phyloP scores from a whole-genome alignment of 2,797 vertebrate genomes.

The Fratercula arctica region DNA sequence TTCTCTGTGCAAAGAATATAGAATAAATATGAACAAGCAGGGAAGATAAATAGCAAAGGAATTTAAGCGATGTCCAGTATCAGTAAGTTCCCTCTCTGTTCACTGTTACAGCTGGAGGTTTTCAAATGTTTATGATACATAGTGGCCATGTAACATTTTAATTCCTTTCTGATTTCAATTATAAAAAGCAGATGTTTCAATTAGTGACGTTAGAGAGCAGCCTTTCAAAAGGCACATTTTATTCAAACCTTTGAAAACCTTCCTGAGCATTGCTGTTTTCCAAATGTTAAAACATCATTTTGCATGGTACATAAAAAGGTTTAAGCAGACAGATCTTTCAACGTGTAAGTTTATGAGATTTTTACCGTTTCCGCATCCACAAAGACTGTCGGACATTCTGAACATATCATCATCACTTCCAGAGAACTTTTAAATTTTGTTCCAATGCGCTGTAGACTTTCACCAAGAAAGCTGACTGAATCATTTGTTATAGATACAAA shows the following conservation, averaged over 20 bases:
- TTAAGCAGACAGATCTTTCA: background rate
- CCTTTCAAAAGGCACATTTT: background rate
- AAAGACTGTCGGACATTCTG: constrained; percentile 94
- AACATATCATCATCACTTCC: constrained; percentile 92
- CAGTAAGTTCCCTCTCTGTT: background rate
- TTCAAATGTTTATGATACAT: background rate
- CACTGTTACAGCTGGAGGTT: background rate
- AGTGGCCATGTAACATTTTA: background rate
- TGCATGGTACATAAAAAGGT: background rate
- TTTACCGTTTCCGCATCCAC: constrained; percentile 98
- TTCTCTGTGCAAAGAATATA: background rate
- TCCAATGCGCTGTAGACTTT: constrained; percentile 90
- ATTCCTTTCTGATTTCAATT: background rate
- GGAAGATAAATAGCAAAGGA: background rate
- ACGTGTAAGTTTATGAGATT: background rate
- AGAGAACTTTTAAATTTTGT: constrained; percentile 94
- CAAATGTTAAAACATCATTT: background rate
- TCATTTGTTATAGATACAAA: constrained; percentile 91
- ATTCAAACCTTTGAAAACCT: background rate
- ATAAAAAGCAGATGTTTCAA: background rate
- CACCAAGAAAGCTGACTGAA: constrained; percentile 90
- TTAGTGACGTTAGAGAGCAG: background rate
- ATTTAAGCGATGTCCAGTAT: background rate
- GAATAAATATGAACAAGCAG: background rate
- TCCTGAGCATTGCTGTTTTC: background rate